Evolutionary conservation across 2,888 invertebrate species (phyloP), one percentile per base, ranked within the genome.

Genomic region (Drosophila antonietae): DNA sequence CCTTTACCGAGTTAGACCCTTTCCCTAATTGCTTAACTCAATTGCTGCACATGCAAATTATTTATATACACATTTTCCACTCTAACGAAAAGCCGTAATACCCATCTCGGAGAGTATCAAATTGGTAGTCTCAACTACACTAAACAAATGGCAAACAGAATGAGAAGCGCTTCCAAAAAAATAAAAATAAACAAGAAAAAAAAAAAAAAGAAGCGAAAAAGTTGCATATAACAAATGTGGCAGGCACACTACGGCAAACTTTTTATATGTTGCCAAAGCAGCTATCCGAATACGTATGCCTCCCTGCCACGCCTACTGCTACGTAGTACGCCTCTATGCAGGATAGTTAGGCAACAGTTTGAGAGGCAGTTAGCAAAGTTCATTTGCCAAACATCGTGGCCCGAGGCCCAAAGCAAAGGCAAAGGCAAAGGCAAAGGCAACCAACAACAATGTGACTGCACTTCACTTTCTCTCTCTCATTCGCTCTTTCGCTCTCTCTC

Each of bases 391-490:
- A 76, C 69, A 80, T 73, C 69, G 69, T 67, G 67, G 73, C 66
- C 66, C 41, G 52, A 57, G 47, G 66, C 64, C 39, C 46, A 15
- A 55, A 65, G 58, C 65, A 55, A 60, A 74, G 58, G 62, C 20
- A 20, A 20, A 20, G 20, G 58, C 65, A 55, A 60, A 74, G 58
- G 62, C 20, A 20, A 20, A 20, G 20, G 20, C 68, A 56, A 28
- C 75, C 59, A 71, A 71, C 80, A 79, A 77, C 80, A 77, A 77
- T 79, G 77, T 66, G 69, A 78, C 75, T 76, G 79, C 75, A 78
- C 62, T 37, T 33, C 53, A 20, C 37, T 23, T 23, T 35, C 43
- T 35, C 33, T n/a, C 33, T 20, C 37, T 15, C 8, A 20, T 20
- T 33, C 10, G 8, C n/a, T 57, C 18, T 43, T 44, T 37, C 15